Conservation (phyloP, 2,888 invertebrate genomes). For the Drosophila pegasa region DNA sequence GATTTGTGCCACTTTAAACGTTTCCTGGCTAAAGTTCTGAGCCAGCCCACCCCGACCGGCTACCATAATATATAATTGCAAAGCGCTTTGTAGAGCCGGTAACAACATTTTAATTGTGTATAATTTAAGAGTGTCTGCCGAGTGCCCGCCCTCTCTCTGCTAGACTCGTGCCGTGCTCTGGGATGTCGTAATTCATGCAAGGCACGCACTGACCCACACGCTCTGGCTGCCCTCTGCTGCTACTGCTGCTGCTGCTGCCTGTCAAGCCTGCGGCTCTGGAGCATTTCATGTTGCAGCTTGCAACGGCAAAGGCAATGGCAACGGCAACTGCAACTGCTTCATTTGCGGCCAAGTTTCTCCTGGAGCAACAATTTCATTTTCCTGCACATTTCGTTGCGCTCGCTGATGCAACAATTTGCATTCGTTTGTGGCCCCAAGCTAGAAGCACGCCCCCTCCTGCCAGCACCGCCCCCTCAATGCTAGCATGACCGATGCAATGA, state of each 20-base stretch:
- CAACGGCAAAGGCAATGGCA: constrained; percentile 48
- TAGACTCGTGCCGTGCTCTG: constrained; percentile 36
- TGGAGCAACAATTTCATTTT: constrained; percentile 75
- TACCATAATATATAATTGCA: constrained; percentile 48
- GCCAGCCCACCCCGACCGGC: constrained; percentile 12
- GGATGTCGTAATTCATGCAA: constrained; percentile 65
- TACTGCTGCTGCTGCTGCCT: constrained; percentile 28
- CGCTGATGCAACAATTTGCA: constrained; percentile 79
- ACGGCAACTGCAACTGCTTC: constrained; percentile 60
- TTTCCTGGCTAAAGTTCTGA: constrained; percentile 73
- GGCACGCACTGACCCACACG: constrained; percentile 68
- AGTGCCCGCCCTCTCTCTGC: neutral
- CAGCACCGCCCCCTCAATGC: constrained; percentile 7
- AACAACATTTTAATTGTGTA: constrained; percentile 72
- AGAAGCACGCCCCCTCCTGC: neutral
- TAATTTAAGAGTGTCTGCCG: constrained; percentile 48
- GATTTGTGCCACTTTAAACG: constrained; percentile 55
- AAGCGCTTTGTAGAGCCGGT: constrained; percentile 45
- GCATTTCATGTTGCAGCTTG: constrained; percentile 64
- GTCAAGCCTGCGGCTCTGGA: constrained; percentile 72
- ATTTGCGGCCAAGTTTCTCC: constrained; percentile 63
- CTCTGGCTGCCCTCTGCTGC: constrained; percentile 35
- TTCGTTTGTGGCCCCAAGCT: constrained; percentile 43
- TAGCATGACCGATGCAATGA: constrained; percentile 44
- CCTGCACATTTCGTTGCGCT: constrained; percentile 46